Evolutionary conservation across 2,888 invertebrate genomes (phyloP).

Genomic region (Dysmachus trigonus): DNA sequence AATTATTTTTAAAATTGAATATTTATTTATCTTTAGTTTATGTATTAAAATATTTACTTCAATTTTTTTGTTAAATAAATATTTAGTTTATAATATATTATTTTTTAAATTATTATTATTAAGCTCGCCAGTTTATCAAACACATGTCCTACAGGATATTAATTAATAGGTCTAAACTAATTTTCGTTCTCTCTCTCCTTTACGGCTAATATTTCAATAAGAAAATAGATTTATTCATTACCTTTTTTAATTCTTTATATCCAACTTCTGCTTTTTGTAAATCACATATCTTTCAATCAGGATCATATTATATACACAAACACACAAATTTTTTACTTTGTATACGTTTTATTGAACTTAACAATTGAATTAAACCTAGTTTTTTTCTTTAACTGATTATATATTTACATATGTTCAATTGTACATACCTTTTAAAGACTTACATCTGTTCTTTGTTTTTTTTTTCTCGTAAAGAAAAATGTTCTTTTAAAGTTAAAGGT

Average conservation of each 20-base stretch:
- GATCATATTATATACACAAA: not conserved
- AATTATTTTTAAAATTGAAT: slow-evolving; percentile 66
- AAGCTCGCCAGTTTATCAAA: slow-evolving; percentile 81
- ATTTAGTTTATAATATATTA: slow-evolving; percentile 56
- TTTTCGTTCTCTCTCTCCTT: too few species aligned
- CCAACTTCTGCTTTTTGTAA: not conserved
- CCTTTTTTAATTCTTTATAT: too few species aligned
- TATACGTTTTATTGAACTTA: slow-evolving; percentile 41
- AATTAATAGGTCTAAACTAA: slow-evolving; percentile 75
- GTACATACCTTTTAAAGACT: slow-evolving; percentile 11
- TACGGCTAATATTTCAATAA: too few species aligned
- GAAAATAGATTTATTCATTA: too few species aligned
- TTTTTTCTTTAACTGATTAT: slow-evolving; percentile 13
- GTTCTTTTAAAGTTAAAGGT: not conserved
- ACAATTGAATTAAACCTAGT: slow-evolving; percentile 26
- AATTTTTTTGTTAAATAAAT: slow-evolving; percentile 63
- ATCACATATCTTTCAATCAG: not conserved
- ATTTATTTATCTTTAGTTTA: slow-evolving; percentile 63
- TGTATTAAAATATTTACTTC: slow-evolving; percentile 63
- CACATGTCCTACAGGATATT: slow-evolving; percentile 75
- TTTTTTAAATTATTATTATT: slow-evolving; percentile 66
- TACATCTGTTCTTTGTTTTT: not conserved
- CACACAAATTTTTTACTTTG: not conserved
- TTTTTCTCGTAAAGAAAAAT: not conserved
- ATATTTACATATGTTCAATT: slow-evolving; percentile 38